Conservation (phyloP, 1,140 invertebrate species). For the Drosophila erecta region DNA sequence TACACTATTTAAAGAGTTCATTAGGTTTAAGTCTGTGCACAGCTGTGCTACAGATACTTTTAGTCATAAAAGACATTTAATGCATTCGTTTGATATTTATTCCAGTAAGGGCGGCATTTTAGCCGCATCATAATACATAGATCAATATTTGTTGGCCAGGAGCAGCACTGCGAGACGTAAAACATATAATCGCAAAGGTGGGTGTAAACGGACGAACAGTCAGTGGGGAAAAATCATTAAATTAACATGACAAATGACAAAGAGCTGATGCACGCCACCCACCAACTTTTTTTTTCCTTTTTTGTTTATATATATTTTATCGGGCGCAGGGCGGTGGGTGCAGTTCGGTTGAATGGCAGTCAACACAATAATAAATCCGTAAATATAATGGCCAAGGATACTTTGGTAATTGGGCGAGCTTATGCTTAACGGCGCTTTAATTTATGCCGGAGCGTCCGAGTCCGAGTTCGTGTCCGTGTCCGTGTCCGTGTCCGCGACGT, state of each 20-base stretch:
- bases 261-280: constrained; percentile 48
- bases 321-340: not conserved
- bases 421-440: constrained; percentile 78
- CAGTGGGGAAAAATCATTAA: constrained; percentile 64
- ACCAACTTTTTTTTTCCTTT: not conserved
- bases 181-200: constrained; percentile 33
- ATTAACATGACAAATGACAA: constrained; percentile 79
- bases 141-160: no score
- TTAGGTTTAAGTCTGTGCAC: no score
- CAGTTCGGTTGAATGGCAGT: constrained; percentile 42
- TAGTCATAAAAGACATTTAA: no score
- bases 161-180: constrained; percentile 28
- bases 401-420: constrained; percentile 79
- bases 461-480: not conserved
- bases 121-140: no score
- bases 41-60: no score
- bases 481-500: not conserved
- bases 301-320: not conserved
- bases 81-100: no score
- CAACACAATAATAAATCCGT: constrained; percentile 77
- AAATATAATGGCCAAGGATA: constrained; percentile 74
- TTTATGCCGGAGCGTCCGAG: constrained; percentile 69
- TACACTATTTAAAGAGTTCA: not conserved
- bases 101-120: no score
- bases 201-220: not conserved